These are phyloP conservation scores for Erebia palarica DNA, from an alignment of 2,888 invertebrate species.

Conservation along the genomic window DNA sequence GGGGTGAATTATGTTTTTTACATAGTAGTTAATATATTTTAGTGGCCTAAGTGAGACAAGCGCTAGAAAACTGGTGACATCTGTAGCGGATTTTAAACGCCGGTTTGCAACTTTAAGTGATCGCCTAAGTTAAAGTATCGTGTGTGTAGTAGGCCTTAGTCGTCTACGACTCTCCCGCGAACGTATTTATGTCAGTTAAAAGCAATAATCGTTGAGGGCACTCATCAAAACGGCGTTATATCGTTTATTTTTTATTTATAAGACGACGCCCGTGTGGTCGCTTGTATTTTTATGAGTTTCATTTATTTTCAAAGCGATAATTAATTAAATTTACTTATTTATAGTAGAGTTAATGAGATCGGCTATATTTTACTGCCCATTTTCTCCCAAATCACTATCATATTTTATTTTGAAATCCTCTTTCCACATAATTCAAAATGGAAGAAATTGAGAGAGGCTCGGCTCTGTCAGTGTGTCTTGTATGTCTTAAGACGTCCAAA, in stretches of 20 bases:
- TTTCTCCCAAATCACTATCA: background rate
- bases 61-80: too few species aligned
- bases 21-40: too few species aligned
- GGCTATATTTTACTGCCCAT: slow-evolving; percentile 3
- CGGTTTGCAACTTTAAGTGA: too few species aligned
- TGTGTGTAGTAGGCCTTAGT: slow-evolving; percentile 25
- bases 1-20: too few species aligned
- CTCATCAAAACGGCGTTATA: slow-evolving; percentile 67
- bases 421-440: background rate
- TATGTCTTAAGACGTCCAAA: too few species aligned
- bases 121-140: too few species aligned
- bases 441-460: too few species aligned
- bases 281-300: slow-evolving; percentile 17
- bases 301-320: slow-evolving; percentile 14
- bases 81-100: too few species aligned
- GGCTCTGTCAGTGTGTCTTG: too few species aligned
- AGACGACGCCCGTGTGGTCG: slow-evolving; percentile 30
- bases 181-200: slow-evolving; percentile 76
- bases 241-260: slow-evolving; percentile 55
- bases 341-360: slow-evolving; percentile 6
- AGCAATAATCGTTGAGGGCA: slow-evolving; percentile 59
- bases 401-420: background rate
- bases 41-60: too few species aligned
- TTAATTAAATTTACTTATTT: slow-evolving; percentile 14
- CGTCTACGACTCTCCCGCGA: slow-evolving; percentile 44